Base-by-base conservation (phyloP, 2,113 vertebrate genomes). In the Macquaria australasica region DNA sequence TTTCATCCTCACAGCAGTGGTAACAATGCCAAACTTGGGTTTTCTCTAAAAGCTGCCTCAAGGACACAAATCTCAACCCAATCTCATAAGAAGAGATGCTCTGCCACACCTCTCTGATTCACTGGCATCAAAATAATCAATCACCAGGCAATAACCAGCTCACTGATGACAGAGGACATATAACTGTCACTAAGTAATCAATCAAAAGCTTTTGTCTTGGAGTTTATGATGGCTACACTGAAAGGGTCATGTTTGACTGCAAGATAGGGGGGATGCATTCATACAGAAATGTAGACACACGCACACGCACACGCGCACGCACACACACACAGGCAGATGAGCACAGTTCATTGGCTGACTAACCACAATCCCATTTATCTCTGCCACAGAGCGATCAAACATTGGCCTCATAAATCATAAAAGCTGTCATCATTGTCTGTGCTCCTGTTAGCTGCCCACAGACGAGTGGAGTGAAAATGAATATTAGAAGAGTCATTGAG, bases 281-380 rank as follows among this genome's bases (percentile, higher is more conserved):
- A 9, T 48, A 55, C 10, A 20, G 18, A 79, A 15, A 59, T 28
- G 41, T 31, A 73, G 11, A 77, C 62, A 53, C 8, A 10, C 20
- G 53, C 20, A 77, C 62, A 48, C 45, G 15, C 31, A 51, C 20
- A 53, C 45, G 63, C 12, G 58, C 31, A 56, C 31, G 71, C n/a
- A 43, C 50, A 21, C 14, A 62, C 20, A 76, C 60, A 50, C 6
- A 14, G 1, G 21, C 11, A 79, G 15, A 45, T 20, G 39, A 62
- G 41, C 56, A 66, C 59, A 79, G 84, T 76, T 91, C 89, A 88
- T 56, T 82, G 87, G 79, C 83, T 81, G 60, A 83, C 81, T 87
- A 91, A 91, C 91, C 79, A 60, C 84, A 79, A 62, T 77, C 71
- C 86, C 77, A 89, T 92, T 92, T 76, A 82, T 94, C 91, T 89